phyloP scores from a whole-genome alignment of 2,113 vertebrate species.

The Oplegnathus fasciatus region DNA sequence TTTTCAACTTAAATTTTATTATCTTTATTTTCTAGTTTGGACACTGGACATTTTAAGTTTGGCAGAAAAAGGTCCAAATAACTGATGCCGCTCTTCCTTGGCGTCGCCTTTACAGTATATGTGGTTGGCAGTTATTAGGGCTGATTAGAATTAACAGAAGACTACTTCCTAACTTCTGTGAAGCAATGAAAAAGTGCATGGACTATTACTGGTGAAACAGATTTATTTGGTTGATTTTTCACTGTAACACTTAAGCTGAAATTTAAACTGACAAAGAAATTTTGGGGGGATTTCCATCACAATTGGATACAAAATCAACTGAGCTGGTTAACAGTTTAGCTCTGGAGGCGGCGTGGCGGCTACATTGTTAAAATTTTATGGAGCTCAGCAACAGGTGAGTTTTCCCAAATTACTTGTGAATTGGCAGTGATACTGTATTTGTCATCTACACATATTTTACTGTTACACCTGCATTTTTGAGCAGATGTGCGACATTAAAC shows the following conservation, averaged over 20 bases:
- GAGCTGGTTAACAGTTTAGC: background rate
- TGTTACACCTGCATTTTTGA: background rate
- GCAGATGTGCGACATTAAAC: background rate
- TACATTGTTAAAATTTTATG: background rate
- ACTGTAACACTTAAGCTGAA: background rate
- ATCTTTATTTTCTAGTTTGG: no score
- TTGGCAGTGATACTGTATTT: background rate
- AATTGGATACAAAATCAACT: background rate
- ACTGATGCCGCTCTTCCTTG: background rate
- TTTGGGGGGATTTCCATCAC: no score
- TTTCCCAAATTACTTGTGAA: background rate
- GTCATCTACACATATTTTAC: background rate
- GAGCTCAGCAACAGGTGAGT: background rate
- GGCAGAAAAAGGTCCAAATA: background rate
- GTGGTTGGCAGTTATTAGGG: background rate
- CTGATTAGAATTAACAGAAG: background rate
- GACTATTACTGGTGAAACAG: background rate
- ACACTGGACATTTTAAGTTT: background rate
- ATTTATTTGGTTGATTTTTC: background rate
- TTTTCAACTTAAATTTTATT: background rate
- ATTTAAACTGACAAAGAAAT: background rate
- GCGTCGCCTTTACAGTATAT: background rate
- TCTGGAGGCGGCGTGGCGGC: background rate
- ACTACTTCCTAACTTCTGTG: background rate
- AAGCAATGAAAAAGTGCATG: background rate